These are phyloP conservation scores for Cyprinodon diabolis DNA, from an alignment of 2,797 vertebrate genomes.

Conservation along the genomic window DNA sequence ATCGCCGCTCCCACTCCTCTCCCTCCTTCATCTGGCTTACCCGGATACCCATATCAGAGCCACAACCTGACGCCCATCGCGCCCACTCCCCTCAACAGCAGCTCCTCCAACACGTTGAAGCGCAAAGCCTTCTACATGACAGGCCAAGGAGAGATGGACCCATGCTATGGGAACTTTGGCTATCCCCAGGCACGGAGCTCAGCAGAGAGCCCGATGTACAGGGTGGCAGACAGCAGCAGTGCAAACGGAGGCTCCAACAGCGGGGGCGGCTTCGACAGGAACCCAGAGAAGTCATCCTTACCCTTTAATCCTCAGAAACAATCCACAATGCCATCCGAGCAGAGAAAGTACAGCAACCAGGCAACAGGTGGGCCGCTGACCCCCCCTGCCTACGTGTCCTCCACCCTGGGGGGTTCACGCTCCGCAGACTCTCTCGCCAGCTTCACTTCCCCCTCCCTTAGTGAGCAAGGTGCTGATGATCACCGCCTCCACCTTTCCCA, in stretches of 20 bases:
- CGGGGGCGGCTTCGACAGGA: constrained; percentile 87
- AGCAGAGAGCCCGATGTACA: constrained; percentile 92
- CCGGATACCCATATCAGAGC: constrained; percentile 94
- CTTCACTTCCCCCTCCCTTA: constrained; percentile 89
- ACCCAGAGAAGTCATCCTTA: constrained; percentile 88
- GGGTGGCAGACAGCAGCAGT: constrained; percentile 90
- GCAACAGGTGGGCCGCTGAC: constrained; percentile 86
- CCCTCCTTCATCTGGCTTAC: constrained; percentile 87
- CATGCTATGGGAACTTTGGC: constrained; percentile 92
- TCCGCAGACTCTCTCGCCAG: constrained; percentile 89
- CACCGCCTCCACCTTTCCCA: constrained; percentile 90
- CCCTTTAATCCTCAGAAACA: constrained; percentile 95
- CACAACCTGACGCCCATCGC: constrained; percentile 91
- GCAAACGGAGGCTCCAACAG: constrained; percentile 82
- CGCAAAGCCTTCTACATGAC: constrained; percentile 97
- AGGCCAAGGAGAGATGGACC: constrained; percentile 92
- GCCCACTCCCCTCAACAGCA: constrained; percentile 88
- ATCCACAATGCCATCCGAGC: constrained; percentile 86
- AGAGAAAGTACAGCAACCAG: constrained; percentile 92
- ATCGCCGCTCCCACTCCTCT: constrained; percentile 93
- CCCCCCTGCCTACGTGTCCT: constrained; percentile 90
- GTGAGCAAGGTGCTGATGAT: constrained; percentile 87
- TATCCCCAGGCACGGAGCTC: constrained; percentile 89
- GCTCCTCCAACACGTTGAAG: constrained; percentile 92
- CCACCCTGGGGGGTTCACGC: constrained; percentile 86